A percentile compares a stretch with the other conserved stretches of the same genome.
These are phyloP conservation scores for Morpho deidamia DNA, from an alignment of 2,888 invertebrate species.

Conservation along the genomic window DNA sequence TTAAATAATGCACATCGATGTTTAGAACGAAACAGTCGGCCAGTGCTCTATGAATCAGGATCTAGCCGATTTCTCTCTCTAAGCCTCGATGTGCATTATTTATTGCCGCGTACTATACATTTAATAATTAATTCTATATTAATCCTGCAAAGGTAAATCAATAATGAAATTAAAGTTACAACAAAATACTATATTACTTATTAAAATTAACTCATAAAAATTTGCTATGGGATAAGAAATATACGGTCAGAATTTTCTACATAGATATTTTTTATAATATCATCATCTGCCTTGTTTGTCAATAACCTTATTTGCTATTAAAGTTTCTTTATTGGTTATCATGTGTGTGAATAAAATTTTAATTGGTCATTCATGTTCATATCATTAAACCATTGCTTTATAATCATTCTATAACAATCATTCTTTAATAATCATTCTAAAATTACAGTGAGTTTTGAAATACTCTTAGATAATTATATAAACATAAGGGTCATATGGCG, in stretches of 20 bases:
- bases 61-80: no score
- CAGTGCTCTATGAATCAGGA: no score
- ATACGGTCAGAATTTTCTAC: no score
- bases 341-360: not conserved
- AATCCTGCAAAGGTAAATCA: not conserved
- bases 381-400: slow-evolving; percentile 21
- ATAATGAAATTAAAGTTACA: no score
- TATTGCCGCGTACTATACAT: no score
- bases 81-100: no score
- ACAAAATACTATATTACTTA: no score
- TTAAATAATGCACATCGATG: no score
- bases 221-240: no score
- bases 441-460: slow-evolving; percentile 19
- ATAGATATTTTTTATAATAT: no score
- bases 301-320: slow-evolving; percentile 6
- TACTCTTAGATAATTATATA: not conserved
- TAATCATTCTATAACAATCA: slow-evolving; percentile 5
- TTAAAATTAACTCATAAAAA: not conserved
- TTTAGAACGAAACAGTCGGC: no score
- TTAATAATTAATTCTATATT: not conserved
- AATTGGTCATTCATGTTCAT: slow-evolving; percentile 5
- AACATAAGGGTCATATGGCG: no score
- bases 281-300: not conserved
- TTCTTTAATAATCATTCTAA: not conserved
- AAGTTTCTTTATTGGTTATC: not conserved